Conservation (phyloP, 2,888 invertebrate species). For the Mythimna lalbum region DNA sequence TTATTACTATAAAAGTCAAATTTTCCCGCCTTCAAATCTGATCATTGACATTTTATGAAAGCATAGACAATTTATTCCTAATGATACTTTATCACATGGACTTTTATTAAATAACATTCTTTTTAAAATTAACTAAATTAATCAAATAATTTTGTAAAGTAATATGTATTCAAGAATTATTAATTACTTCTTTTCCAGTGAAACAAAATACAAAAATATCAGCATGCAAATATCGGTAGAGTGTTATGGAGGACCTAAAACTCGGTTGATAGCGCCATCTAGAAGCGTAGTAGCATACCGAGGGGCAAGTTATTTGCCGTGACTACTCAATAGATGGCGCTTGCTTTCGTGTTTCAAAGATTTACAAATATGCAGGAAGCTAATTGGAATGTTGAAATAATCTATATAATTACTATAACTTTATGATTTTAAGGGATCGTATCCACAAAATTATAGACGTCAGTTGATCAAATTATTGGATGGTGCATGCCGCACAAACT, state of each 20-base stretch:
- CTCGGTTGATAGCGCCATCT: slow-evolving; percentile 18
- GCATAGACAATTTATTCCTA: slow-evolving; percentile 19
- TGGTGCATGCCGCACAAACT: not conserved
- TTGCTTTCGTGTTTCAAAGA: not conserved
- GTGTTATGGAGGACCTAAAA: slow-evolving; percentile 47
- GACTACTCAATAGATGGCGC: slow-evolving; percentile 29
- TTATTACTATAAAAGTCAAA: not conserved
- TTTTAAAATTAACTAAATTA: not conserved
- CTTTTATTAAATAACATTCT: not conserved
- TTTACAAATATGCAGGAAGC: not conserved
- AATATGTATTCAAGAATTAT: not conserved
- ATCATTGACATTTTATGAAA: slow-evolving; percentile 5
- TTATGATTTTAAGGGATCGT: too few relatives aligned
- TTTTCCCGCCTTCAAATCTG: slow-evolving; percentile 28
- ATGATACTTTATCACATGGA: not conserved
- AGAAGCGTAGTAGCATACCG: not conserved
- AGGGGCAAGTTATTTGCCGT: not conserved
- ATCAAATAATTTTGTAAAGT: not conserved
- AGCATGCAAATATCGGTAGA: not conserved
- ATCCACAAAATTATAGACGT: not conserved
- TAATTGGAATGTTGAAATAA: not conserved
- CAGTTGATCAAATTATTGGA: not conserved
- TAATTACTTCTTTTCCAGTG: not conserved
- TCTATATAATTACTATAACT: not conserved
- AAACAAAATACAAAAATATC: too few relatives aligned